These are phyloP conservation scores for Sebastes hopkinsi DNA, from an alignment of 2,797 vertebrate genomes.

Conservation along the genomic window DNA sequence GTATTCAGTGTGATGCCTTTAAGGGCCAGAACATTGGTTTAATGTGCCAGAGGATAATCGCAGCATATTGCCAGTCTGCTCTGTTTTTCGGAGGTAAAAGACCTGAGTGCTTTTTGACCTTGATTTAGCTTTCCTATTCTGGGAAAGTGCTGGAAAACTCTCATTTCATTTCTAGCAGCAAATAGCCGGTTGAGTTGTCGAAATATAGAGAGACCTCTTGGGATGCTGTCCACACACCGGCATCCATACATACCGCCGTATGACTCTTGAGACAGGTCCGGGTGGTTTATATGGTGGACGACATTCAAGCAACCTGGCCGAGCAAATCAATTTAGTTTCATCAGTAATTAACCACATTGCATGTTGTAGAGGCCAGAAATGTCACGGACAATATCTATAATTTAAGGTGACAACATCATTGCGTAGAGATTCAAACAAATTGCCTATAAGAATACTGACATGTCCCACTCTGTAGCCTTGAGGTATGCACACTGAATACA, in stretches of 20 bases:
- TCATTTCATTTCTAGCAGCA: slow-evolving; percentile 22
- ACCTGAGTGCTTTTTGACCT: slow-evolving; percentile 49
- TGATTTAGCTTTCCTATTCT: slow-evolving; percentile 37
- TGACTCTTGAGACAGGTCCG: not conserved
- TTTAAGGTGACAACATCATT: not conserved
- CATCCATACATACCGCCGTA: slow-evolving; percentile 8
- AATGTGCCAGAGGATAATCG: slow-evolving; percentile 52
- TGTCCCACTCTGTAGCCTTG: not conserved
- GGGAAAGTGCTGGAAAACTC: slow-evolving; percentile 33
- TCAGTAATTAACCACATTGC: not conserved
- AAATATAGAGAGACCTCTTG: slow-evolving; percentile 7
- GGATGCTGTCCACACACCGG: slow-evolving; percentile 13
- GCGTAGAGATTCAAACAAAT: not conserved
- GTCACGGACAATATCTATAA: not conserved
- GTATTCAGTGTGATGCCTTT: slow-evolving; percentile 30
- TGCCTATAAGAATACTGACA: not conserved
- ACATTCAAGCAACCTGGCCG: not conserved
- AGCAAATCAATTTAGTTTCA: slow-evolving; percentile 4
- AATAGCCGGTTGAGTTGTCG: slow-evolving; percentile 7
- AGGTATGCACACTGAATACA: not conserved
- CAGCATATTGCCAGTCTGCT: slow-evolving; percentile 14
- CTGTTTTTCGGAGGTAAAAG: slow-evolving; percentile 28
- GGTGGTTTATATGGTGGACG: not conserved
- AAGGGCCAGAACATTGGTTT: slow-evolving; percentile 41
- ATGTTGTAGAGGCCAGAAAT: not conserved